These are phyloP conservation scores for Pholis gunnellus DNA, from an alignment of 2,113 vertebrate species.

Conservation along the genomic window DNA sequence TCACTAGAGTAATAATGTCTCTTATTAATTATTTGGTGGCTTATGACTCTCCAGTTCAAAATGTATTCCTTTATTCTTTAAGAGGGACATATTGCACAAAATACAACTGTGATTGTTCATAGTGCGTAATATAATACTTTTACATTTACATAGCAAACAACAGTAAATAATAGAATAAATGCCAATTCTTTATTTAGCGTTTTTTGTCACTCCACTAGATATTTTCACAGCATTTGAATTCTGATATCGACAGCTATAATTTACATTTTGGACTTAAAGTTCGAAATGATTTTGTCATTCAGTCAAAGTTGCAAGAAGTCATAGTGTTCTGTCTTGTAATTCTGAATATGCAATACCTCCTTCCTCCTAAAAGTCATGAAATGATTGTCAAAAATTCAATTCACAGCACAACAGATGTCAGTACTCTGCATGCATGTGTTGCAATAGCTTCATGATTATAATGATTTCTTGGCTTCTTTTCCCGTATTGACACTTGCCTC, in stretches of 20 bases:
- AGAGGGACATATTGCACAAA: background rate
- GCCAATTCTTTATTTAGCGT: background rate
- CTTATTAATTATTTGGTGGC: constrained; percentile 28
- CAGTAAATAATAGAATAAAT: background rate
- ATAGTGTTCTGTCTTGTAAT: background rate
- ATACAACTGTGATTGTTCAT: background rate
- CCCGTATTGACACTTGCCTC: constrained; percentile 70
- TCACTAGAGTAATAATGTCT: constrained; percentile 22
- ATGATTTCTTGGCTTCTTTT: constrained; percentile 47
- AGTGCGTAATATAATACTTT: background rate
- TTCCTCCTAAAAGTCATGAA: constrained; percentile 12
- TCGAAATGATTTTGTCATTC: background rate
- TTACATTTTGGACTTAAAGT: background rate
- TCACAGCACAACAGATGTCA: constrained; percentile 29
- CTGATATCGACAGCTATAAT: background rate
- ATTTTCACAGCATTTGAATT: background rate
- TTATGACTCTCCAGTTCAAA: constrained; percentile 15
- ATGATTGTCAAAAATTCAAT: constrained; percentile 1
- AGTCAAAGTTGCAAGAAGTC: background rate
- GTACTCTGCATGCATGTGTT: constrained; percentile 9
- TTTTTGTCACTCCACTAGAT: background rate
- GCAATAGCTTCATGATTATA: constrained; percentile 45
- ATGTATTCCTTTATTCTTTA: constrained; percentile 4
- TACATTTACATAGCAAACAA: background rate
- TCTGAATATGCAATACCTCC: background rate